Evolutionary conservation across 2,113 vertebrate species (phyloP).

Genomic region (Synchiropus splendidus): DNA sequence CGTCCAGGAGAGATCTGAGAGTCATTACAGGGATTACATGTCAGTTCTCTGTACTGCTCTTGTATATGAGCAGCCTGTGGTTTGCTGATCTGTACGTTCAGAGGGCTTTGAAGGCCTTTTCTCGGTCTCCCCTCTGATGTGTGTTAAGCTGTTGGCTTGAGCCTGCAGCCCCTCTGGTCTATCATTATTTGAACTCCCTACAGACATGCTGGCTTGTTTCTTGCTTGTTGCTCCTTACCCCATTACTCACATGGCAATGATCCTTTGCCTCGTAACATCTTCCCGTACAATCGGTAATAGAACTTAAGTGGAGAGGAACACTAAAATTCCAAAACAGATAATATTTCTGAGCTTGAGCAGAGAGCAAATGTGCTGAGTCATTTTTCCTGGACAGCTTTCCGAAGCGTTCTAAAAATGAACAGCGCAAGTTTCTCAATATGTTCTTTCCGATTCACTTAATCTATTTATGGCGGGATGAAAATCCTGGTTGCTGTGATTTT

Average conservation of each 20-base stretch:
- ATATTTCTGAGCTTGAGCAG: constrained; percentile 5
- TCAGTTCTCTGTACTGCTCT: constrained; percentile 23
- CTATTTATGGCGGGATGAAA: constrained; percentile 3
- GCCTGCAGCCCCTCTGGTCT: constrained; percentile 39
- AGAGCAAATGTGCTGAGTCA: constrained; percentile 36
- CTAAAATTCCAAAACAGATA: constrained; percentile 5
- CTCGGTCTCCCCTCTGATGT: too few species aligned
- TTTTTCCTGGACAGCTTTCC: constrained; percentile 32
- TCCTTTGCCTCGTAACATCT: constrained; percentile 2
- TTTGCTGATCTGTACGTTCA: constrained; percentile 28
- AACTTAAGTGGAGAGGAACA: background rate
- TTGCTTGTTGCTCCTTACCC: background rate
- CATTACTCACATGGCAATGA: constrained; percentile 18
- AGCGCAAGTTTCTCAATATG: constrained; percentile 42
- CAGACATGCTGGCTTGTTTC: too few species aligned
- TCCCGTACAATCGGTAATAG: background rate
- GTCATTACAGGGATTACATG: constrained; percentile 33
- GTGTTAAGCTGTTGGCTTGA: too few species aligned
- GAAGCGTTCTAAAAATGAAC: constrained; percentile 44
- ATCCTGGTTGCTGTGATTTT: constrained; percentile 28
- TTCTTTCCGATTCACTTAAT: too few species aligned
- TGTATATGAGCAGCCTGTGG: constrained; percentile 44
- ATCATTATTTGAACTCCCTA: constrained; percentile 47
- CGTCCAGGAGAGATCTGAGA: constrained; percentile 7
- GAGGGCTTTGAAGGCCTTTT: constrained; percentile 37